phyloP scores from a whole-genome alignment of 2,888 invertebrate species.

The Tachina lurida region DNA sequence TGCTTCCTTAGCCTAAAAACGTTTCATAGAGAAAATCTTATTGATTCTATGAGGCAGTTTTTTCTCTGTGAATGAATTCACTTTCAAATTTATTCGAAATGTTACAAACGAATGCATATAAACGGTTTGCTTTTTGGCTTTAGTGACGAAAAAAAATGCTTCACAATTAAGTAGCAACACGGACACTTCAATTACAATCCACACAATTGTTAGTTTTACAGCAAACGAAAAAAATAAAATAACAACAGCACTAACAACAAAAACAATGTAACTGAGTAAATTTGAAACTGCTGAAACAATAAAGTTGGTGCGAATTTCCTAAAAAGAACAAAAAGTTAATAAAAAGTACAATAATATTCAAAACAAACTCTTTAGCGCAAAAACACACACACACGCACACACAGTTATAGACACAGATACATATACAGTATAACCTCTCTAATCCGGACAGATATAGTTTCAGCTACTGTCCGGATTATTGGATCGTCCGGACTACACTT shows the following conservation, averaged over 20 bases:
- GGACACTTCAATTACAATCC: conserved; percentile 43
- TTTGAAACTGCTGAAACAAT: conserved; percentile 38
- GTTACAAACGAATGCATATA: background rate
- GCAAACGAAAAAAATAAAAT: conserved; percentile 8
- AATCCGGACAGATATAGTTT: too few species aligned
- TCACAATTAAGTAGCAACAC: conserved; percentile 41
- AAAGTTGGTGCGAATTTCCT: conserved; percentile 54
- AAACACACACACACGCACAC: background rate
- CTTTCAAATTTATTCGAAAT: background rate
- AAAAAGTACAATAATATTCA: conserved; percentile 19
- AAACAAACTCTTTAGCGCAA: conserved; percentile 18
- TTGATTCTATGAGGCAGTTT: too few species aligned
- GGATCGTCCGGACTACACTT: too few species aligned
- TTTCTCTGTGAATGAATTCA: too few species aligned
- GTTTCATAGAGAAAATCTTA: too few species aligned
- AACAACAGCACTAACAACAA: conserved; percentile 2
- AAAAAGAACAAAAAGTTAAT: conserved; percentile 15
- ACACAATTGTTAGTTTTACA: conserved; percentile 15
- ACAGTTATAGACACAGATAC: background rate
- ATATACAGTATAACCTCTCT: too few species aligned
- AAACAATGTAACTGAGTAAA: conserved; percentile 6
- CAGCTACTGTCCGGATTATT: too few species aligned
- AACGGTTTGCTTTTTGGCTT: background rate
- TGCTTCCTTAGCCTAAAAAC: too few species aligned
- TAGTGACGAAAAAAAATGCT: background rate